Evolutionary conservation across 2,113 vertebrate genomes (phyloP).

Genomic region (Hemichromis elongatus): DNA sequence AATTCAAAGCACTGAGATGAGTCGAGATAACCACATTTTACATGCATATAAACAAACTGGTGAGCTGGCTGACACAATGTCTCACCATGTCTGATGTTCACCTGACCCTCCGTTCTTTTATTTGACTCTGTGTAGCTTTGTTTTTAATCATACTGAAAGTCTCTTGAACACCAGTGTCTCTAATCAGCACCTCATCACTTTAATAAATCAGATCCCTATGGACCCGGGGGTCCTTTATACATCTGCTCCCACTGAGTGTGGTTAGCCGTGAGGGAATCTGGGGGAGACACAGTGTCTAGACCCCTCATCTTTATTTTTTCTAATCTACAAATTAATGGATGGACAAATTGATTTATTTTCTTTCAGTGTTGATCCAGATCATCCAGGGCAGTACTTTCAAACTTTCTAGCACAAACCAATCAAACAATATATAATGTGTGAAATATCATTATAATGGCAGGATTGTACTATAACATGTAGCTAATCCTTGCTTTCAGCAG

Average conservation of each 20-base stretch:
- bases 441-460: neutral
- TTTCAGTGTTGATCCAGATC: slow-evolving; percentile 3
- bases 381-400: neutral
- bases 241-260: neutral
- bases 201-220: slow-evolving; percentile 35
- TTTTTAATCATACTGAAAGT: slow-evolving; percentile 63
- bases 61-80: neutral
- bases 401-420: neutral
- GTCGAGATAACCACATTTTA: neutral
- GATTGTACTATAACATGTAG: neutral
- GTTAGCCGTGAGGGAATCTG: neutral
- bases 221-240: neutral
- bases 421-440: neutral
- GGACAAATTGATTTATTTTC: slow-evolving; percentile 16
- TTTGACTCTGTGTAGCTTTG: neutral
- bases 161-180: neutral
- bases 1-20: neutral
- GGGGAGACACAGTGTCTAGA: neutral
- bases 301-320: slow-evolving; percentile 16
- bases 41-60: neutral
- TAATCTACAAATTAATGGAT: slow-evolving; percentile 49
- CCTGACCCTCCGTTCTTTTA: neutral
- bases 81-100: neutral
- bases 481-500: neutral
- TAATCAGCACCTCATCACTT: slow-evolving; percentile 35